Evolutionary conservation across 2,113 vertebrate genomes (phyloP), one percentile per base, ranked within the genome.

Genomic region (Carettochelys insculpta): DNA sequence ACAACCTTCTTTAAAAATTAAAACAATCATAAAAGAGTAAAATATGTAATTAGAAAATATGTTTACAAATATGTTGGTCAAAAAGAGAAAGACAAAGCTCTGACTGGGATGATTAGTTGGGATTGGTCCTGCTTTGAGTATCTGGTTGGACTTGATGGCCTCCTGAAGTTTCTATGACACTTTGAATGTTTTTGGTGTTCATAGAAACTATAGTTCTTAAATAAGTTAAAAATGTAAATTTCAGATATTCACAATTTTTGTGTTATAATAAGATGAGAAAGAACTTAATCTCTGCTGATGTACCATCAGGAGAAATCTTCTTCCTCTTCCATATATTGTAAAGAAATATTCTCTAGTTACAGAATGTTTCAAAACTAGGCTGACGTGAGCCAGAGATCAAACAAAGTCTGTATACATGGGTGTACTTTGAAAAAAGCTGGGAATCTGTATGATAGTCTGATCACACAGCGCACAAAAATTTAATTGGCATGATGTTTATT

Each of bases 331-430:
- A 73, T 90, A 77, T 88, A 94, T 73, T 86, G 91, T 85, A 82
- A 91, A 89, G 92, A 92, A 95, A 34, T 85, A 95, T 71, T 43
- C 93, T 89, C 89, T 95, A 94, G 94, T 94, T 95, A 79, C 13
- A 1, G 29, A 93, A n/a, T 90, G 90, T 97, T 95, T 97, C 95
- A 95, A 95, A 96, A 89, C 52, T 90, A 94, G 89, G 90, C 83
- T 96, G 96, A 97, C 93, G 94, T 58, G 92, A 95, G 92, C 56
- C 50, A 31, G 94, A 97, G 96, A 97, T 97, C 96, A 97, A 97
- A 97, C 95, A 96, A 95, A 96, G 88, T 88, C 95, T 95, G 95
- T 97, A 97, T 94, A 96, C 96, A 95, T 0, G 52, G 96, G 79
- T 94, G 93, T 90, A 93, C 92, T 96, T 94, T 95, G 95, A 96